Evolutionary conservation across 2,888 invertebrate species (phyloP).

Genomic region (Epiblema foenella): DNA sequence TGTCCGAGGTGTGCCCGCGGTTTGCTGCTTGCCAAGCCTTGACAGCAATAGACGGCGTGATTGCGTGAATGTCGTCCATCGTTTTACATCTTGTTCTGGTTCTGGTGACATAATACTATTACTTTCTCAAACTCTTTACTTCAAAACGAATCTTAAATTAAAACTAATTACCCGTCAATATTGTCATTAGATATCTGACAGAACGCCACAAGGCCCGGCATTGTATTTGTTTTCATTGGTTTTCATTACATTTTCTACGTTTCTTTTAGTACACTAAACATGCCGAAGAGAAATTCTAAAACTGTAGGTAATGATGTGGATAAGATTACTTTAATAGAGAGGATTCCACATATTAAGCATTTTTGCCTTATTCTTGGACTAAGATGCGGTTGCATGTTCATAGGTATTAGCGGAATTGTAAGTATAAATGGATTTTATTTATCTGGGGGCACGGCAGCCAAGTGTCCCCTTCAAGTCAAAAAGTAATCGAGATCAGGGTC

Average conservation of each 20-base stretch:
- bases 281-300: not conserved
- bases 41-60: too few species aligned
- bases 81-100: too few species aligned
- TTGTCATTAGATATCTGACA: conserved; percentile 2
- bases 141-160: not conserved
- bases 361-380: conserved; percentile 44
- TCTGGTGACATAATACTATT: too few species aligned
- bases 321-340: conserved; percentile 20
- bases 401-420: conserved; percentile 52
- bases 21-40: too few species aligned
- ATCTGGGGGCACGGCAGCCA: too few species aligned
- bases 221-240: conserved; percentile 7
- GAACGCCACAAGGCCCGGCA: not conserved
- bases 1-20: too few species aligned
- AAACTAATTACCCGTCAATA: not conserved
- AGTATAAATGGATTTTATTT: conserved; percentile 39
- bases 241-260: not conserved
- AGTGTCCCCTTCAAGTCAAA: too few species aligned
- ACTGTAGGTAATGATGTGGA: not conserved
- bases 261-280: conserved; percentile 3
- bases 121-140: not conserved
- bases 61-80: too few species aligned
- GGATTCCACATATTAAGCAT: conserved; percentile 43
- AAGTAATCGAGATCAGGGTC: too few species aligned
- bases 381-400: conserved; percentile 50